A percentile compares a stretch with the other conserved stretches of the same genome.
Conservation (phyloP, 2,113 vertebrate genomes). For the Phainopepla nitens region DNA sequence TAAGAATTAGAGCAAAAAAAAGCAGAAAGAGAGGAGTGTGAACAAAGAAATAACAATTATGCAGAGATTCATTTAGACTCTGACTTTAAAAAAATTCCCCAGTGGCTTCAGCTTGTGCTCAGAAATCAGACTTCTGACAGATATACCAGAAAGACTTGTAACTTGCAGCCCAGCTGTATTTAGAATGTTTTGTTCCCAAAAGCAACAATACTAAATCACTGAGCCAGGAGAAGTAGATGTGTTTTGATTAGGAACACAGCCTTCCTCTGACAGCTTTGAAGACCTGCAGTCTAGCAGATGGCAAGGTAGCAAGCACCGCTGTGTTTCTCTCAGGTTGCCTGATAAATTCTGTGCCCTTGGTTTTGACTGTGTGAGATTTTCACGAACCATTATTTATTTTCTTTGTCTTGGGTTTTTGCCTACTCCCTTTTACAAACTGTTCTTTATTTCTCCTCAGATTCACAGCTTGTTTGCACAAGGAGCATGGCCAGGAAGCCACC, state of each 20-base stretch:
- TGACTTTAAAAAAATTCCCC: not conserved
- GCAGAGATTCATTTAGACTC: not conserved
- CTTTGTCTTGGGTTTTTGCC: not conserved
- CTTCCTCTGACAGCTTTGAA: not conserved
- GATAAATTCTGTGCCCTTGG: not conserved
- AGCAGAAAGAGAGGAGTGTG: not conserved
- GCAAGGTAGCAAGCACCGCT: not conserved
- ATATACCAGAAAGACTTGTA: not conserved
- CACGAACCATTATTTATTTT: not conserved
- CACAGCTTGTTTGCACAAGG: not conserved
- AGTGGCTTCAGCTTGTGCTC: not conserved
- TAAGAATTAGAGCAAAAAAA: not conserved
- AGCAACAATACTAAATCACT: not conserved
- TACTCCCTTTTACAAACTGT: not conserved
- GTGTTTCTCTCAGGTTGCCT: not conserved
- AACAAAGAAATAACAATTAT: not conserved
- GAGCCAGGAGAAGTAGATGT: not conserved
- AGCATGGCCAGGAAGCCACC: not conserved
- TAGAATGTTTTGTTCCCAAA: not conserved
- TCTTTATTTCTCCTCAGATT: not conserved
- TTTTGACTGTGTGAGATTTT: not conserved
- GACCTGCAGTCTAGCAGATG: not conserved
- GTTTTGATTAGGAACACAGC: not conserved
- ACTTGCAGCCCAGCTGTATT: not conserved
- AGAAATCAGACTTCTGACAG: not conserved